Evolutionary conservation across 2,113 vertebrate genomes (phyloP).

Genomic region (Perca flavescens): DNA sequence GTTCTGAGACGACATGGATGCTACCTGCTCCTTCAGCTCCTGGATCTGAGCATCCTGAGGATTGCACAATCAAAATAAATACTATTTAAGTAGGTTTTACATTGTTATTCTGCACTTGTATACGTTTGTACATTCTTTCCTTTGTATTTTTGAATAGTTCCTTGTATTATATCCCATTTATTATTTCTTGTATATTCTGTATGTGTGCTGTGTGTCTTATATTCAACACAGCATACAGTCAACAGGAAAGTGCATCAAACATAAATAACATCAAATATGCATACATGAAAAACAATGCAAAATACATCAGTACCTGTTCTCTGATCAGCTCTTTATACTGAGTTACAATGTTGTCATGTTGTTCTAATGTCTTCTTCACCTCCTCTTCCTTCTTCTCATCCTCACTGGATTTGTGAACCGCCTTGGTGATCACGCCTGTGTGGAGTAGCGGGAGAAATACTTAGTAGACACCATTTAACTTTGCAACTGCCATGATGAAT

Average conservation of each 20-base stretch:
- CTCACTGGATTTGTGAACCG: constrained; percentile 97
- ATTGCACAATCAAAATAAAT: constrained; percentile 6
- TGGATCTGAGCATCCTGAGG: constrained; percentile 92
- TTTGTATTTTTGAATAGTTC: no score
- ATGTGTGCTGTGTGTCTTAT: no score
- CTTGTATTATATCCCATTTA: no score
- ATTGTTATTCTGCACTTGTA: no score
- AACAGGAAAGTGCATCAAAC: not conserved
- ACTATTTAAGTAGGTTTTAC: no score
- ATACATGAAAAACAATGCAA: not conserved
- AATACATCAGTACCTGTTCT: constrained; percentile 88
- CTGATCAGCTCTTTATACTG: constrained; percentile 98
- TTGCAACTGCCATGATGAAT: not conserved
- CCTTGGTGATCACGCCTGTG: constrained; percentile 94
- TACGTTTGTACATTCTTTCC: no score
- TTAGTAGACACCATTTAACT: not conserved
- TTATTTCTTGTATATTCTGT: no score
- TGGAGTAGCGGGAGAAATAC: not conserved
- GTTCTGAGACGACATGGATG: constrained; percentile 86
- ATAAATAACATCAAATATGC: not conserved
- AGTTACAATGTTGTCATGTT: constrained; percentile 97
- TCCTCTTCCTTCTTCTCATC: constrained; percentile 99
- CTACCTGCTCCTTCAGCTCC: constrained; percentile 91
- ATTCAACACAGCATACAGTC: not conserved
- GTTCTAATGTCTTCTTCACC: constrained; percentile 97